Base-by-base conservation (phyloP, 2,113 vertebrate genomes). In the Mesocricetus auratus region DNA sequence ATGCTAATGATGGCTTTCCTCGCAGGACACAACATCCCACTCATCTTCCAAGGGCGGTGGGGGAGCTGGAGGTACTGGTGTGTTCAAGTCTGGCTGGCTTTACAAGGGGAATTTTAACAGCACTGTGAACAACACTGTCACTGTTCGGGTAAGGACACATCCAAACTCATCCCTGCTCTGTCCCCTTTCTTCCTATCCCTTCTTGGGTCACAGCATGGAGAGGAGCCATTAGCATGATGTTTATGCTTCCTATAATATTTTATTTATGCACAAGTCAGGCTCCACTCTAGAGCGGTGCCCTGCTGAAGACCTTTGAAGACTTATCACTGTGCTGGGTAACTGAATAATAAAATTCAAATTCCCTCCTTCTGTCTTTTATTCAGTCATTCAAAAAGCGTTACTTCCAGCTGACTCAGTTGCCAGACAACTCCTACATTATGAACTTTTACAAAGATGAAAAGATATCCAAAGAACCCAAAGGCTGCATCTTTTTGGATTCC, bases 371-470 rank as follows among this genome's bases (percentile, higher is more conserved):
- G 0, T 94, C 60, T 97, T 89, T 92, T 21, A 7, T 96, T 77
- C 98, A 99, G 99, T 99, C 99, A 0, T 99, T 99, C 98, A 99
- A 99, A 98, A 99, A 99, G 93, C 99, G 99, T 85, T 99, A 99
- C 97, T 99, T 99, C 96, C 99, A 99, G 98, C 98, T 99, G 97
- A 99, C 99, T 1, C 99, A 99, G 98, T 33, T 99, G 96, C 99
- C 99, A 0, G 99, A 99, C 97, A 99, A 99, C 97, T 99, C 99
- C 0, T 99, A 99, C 95, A 99, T 99, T 98, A 99, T 99, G 99
- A 99, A 99, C 98, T 99, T 99, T 98, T 99, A 99, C 98, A 99
- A 99, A 98, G 99, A 99, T 95, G 99, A 99, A 96, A 99, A 99
- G 98, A 99, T 99, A 97, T 99, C 99, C 15, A 99, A 99, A 98